Conservation (phyloP, 1,140 invertebrate genomes). For the Sarcophaga bullata region DNA sequence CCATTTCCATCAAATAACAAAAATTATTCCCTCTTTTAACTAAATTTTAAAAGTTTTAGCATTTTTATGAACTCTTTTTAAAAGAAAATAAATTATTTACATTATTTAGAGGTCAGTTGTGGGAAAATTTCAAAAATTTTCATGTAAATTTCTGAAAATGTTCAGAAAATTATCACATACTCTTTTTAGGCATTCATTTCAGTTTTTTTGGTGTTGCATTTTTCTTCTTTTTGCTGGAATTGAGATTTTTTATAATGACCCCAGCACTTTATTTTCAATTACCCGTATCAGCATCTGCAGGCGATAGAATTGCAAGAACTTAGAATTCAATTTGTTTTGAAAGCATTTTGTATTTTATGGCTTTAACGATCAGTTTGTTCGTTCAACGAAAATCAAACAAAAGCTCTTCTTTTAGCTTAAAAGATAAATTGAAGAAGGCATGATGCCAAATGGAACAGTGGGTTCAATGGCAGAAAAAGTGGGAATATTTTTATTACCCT, state of each 20-base stretch:
- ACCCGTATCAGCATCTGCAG: background rate
- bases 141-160: background rate
- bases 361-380: background rate
- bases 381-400: too few relatives aligned
- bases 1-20: background rate
- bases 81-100: conserved; percentile 22
- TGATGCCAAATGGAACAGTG: too few relatives aligned
- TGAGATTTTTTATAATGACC: background rate
- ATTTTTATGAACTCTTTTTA: background rate
- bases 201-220: too few relatives aligned
- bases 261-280: background rate
- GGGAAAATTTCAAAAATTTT: conserved; percentile 6
- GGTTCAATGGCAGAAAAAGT: too few relatives aligned
- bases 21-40: too few relatives aligned
- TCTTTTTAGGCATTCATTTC: too few relatives aligned
- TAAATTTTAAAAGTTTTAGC: background rate
- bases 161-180: too few relatives aligned
- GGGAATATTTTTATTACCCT: too few relatives aligned
- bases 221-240: too few relatives aligned
- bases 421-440: too few relatives aligned
- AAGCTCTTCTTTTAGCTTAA: too few relatives aligned
- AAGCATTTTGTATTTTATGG: background rate
- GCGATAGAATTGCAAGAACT: background rate
- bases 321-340: background rate
- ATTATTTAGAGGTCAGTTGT: background rate